Percentiles rank a stretch among this genome's conserved stretches.
Evolutionary conservation across 2,113 vertebrate genomes (phyloP).

Genomic region (Cololabis saira): DNA sequence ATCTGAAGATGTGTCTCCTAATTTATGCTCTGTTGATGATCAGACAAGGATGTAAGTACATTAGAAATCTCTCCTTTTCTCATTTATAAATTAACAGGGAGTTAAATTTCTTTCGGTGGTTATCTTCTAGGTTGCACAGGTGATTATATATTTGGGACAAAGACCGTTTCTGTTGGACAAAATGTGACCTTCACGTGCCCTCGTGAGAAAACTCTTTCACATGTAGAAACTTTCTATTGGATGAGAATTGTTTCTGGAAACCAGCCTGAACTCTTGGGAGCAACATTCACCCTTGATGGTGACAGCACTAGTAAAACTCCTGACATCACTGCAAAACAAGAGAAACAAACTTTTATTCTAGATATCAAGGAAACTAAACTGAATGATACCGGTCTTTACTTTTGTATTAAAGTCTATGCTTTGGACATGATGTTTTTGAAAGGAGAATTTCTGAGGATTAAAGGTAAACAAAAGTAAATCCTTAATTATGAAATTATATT

Average conservation of each 20-base stretch:
- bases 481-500: no score
- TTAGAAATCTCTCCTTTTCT: neutral
- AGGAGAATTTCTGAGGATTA: slow-evolving; percentile 7
- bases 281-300: neutral
- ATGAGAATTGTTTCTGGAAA: slow-evolving; percentile 47
- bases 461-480: neutral
- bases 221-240: slow-evolving; percentile 11
- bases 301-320: fast-evolving
- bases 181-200: slow-evolving; percentile 31
- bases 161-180: slow-evolving; percentile 25
- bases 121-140: slow-evolving; percentile 19
- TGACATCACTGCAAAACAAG: slow-evolving; percentile 34
- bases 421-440: neutral
- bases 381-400: slow-evolving; percentile 41
- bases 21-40: slow-evolving; percentile 22
- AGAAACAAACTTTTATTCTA: slow-evolving; percentile 35
- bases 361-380: slow-evolving; percentile 12
- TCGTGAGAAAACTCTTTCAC: fast-evolving
- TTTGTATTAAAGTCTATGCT: neutral
- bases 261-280: slow-evolving; percentile 30
- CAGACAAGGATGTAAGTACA: slow-evolving; percentile 24
- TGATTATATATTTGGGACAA: neutral
- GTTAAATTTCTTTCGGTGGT: no score
- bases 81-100: no score
- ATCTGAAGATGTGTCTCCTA: slow-evolving; percentile 19